Conservation (phyloP, 2,888 invertebrate genomes). For the Priocnemis perturbator region DNA sequence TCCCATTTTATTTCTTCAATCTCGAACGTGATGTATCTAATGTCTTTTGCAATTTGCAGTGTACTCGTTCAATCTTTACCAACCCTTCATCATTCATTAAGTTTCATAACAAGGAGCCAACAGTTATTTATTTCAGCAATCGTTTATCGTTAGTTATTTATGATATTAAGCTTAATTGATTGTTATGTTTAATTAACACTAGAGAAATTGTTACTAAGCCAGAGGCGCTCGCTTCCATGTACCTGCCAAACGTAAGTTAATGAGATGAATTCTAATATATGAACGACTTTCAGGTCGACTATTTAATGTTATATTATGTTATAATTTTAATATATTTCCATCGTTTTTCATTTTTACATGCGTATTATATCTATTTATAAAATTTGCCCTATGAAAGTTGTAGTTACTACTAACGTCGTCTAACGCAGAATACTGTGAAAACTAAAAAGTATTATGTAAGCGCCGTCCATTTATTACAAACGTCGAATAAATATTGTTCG, state of each 20-base stretch:
- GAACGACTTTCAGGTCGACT: constrained; percentile 9
- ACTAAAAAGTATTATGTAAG: background rate
- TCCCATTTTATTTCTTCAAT: too few species aligned
- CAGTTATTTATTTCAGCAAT: background rate
- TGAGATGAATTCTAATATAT: constrained; percentile 34
- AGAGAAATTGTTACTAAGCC: constrained; percentile 34
- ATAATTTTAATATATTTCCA: background rate
- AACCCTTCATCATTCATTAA: too few species aligned
- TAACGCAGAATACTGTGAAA: too few species aligned
- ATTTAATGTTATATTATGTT: constrained; percentile 14
- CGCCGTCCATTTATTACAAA: background rate
- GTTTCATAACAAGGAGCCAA: background rate
- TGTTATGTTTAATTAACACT: constrained; percentile 17
- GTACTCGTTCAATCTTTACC: too few species aligned
- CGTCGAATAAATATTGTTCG: background rate
- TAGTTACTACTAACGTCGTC: too few species aligned
- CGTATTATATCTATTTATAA: background rate
- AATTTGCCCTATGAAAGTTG: too few species aligned
- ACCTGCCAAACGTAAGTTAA: constrained; percentile 62
- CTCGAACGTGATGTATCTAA: too few species aligned
- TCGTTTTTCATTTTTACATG: background rate
- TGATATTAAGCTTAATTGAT: constrained; percentile 1
- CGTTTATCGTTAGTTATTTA: background rate
- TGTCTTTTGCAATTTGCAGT: too few species aligned
- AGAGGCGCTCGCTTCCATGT: constrained; percentile 67